phyloP scores from a whole-genome alignment of 2,113 vertebrate species.

The Hipposideros armiger region DNA sequence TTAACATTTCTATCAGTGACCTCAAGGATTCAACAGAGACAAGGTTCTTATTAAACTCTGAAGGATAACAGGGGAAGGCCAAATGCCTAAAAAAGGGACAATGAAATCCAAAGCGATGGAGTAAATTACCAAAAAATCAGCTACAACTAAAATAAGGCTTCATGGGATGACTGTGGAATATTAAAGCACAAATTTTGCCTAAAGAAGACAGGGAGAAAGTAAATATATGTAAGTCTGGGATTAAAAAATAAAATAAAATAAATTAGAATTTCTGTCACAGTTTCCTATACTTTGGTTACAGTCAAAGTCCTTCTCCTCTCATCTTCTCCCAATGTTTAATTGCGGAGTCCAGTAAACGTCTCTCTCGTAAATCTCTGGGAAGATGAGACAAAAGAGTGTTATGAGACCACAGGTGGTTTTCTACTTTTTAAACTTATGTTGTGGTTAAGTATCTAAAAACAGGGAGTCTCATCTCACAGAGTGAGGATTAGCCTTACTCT shows the following conservation, averaged over 20 bases:
- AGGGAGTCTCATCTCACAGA: not conserved
- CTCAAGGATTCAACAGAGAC: not conserved
- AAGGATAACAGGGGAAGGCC: not conserved
- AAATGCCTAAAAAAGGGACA: not conserved
- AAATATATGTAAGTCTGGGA: not conserved
- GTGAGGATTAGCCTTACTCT: not conserved
- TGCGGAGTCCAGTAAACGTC: not conserved
- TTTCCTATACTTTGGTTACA: not conserved
- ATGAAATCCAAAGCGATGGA: not conserved
- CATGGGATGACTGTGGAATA: not conserved
- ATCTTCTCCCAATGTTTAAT: not conserved
- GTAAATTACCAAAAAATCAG: not conserved
- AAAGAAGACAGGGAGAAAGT: not conserved
- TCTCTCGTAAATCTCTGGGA: not conserved
- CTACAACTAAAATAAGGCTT: not conserved
- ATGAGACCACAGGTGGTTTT: not conserved
- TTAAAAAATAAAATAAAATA: not conserved
- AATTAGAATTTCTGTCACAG: not conserved
- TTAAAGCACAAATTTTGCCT: not conserved
- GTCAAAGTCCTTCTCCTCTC: not conserved
- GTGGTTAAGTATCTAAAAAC: not conserved
- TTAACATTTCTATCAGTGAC: conserved; percentile 52
- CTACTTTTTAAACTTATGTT: not conserved
- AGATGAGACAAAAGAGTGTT: not conserved
- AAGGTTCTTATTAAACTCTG: conserved; percentile 42